Base-by-base conservation (phyloP, 2,797 vertebrate species). In the Mionectes olivaceus region DNA sequence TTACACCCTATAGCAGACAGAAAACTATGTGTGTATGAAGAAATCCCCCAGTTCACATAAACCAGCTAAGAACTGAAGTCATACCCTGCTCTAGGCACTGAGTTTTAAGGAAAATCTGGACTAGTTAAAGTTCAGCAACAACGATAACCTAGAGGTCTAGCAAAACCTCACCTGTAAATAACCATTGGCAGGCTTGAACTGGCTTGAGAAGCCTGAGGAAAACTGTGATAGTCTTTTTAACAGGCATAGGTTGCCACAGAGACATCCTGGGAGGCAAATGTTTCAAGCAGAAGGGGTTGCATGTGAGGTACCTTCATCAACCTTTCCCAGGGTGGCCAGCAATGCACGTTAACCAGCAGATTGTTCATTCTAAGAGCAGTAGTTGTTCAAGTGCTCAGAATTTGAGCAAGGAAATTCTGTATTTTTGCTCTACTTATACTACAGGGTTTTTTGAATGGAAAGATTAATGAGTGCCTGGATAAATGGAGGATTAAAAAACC, bases 21-120 rank as follows among this genome's bases (percentile, higher is more conserved):
- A 70, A 49, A 81, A 43, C 4, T 6, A 70, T 11, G 47, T 41
- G 16, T 61, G 41, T 57, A 41, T 46, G 33, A 94, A 91, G n/a
- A n/a, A 83, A 25, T n/a, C 27, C 47, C 55, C 47, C 5, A 28
- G 5, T 9, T 87, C 71, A 67, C 46, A 47, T 19, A 71, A 65
- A 64, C 18, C n/a, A 82, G 43, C 37, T 56, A 37, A 39, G 16
- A 83, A 23, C 10, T 90, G 46, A 83, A 91, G 19, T 30, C 69
- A 41, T 5, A 4, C 30, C n/a, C 41, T 63, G 50, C 60, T 69
- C 21, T 33, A 76, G 30, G 44, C 13, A 41, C 2, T 47, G 39
- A 3, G 19, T 59, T 77, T 92, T 53, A 67, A 83, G 63, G 28
- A 78, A 95, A 86, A 88, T 55, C 49, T 53, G 69, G 30, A 78